Base-by-base conservation (phyloP, 2,113 vertebrate species). In the Bubo bubo region DNA sequence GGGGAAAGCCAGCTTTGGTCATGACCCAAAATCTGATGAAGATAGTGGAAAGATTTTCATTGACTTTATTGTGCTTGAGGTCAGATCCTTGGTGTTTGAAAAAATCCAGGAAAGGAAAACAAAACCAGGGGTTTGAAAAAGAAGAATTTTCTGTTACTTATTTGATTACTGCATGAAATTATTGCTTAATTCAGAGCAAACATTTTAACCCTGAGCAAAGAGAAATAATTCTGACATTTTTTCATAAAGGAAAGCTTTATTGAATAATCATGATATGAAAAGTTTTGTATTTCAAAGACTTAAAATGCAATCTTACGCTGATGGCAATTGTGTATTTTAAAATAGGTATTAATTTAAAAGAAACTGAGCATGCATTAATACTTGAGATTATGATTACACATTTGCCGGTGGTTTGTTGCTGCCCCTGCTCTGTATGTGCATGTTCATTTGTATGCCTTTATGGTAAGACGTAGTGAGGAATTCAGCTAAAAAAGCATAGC, bases 21-120 rank as follows among this genome's bases (percentile, higher is more conserved):
- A 80, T 88, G 88, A 97, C 90, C 83, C 68, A 86, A 82, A 81
- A 83, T 62, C 71, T 79, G 53, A 81, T 82, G 66, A 90, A 83
- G 90, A 34, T 13, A 73, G 27, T 79, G 45, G 30, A 79, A 87
- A 64, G 37, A 32, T 85, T 92, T 86, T 77, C 52, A 23, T 72
- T 86, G 27, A 77, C 52, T 72, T 90, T 34, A 17, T 62, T 76
- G 53, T 68, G 32, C 62, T 90, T 81, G 75, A 35, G 39, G 43
- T 96, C 63, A 77, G 16, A 71, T 80, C 19, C 52, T 77, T 80
- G 50, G 67, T 71, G 47, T 47, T 37, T 66, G 24, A 60, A 81
- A 79, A 79, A 45, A 60, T 53, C 23, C 49, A 47, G 37, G n/a
- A 88, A 66, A 93, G 49, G 30, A 68, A 43, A 67, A 63, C 35